Evolutionary conservation across 92 coral and sea anemone genomes (phyloP), one percentile per base, ranked within the genome.

Genomic region (Anthopleura xanthogrammica): DNA sequence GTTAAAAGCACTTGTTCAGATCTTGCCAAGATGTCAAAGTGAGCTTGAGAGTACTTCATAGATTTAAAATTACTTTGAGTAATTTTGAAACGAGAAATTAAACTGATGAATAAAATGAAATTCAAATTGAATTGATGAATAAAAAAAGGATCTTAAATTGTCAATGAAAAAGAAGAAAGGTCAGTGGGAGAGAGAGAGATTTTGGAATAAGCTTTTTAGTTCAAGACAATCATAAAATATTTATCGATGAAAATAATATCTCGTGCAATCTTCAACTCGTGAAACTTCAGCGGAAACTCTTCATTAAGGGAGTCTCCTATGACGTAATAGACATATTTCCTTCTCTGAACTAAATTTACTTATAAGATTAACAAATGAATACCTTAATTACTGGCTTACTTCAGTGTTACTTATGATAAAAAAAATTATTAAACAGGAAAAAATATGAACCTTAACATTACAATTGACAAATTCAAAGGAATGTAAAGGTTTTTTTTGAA

Each of bases 231-330:
- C 5, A 46, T 46, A 0, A 2, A 46, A 46, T 46, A 46, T 29
- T 29, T 29, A 29, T 29, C 1, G 36, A 29, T 29, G 36, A 29
- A 29, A 29, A 29, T 29, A 29, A 29, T 29, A 17, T 64, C 29
- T 64, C 72, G 13, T 64, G 72, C 36, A 19, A n/a, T 19, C 72
- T 64, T n/a, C 40, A 29, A 29, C 11, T 64, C 8, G 72, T n/a
- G 22, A n/a, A 64, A n/a, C 36, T 64, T 64, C 8, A 64, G 36
- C 72, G 72, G 72, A 64, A 64, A 64, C 72, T 22, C 36, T 64
- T 64, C 40, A 64, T 64, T n/a, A 64, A 29, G 41, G 72, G 72
- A 64, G 72, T 64, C 72, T 64, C 72, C 72, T 64, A 64, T n/a
- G 72, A 64, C 72, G 72, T 64, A 64, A 20, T 6, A 64, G 36